These are phyloP conservation scores for Bilobella aurantiaca DNA, from an alignment of 1,140 invertebrate genomes.

Conservation along the genomic window DNA sequence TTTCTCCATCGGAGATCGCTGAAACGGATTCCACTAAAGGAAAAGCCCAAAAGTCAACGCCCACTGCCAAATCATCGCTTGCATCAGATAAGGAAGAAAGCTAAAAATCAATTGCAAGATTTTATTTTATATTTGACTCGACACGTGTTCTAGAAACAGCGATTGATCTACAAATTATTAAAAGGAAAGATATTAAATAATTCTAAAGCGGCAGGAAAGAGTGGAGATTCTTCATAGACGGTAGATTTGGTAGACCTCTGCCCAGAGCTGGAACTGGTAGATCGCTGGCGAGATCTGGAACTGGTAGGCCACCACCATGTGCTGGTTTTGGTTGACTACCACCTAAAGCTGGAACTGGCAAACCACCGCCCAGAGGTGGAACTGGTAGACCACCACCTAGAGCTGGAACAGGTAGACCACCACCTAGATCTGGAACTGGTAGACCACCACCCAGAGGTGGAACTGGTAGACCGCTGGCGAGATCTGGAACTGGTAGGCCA, in stretches of 20 bases:
- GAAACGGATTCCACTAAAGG: not conserved
- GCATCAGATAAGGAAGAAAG: not conserved
- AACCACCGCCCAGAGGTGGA: not conserved
- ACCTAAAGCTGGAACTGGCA: not conserved
- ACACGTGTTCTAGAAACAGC: not conserved
- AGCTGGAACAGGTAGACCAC: not conserved
- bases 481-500: not conserved
- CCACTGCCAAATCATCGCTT: not conserved
- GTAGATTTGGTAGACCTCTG: not conserved
- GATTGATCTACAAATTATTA: not conserved
- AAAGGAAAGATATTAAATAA: not conserved
- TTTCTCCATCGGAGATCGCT: not conserved
- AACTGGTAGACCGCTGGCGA: not conserved
- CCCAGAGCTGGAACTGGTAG: too few relatives aligned
- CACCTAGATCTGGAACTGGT: not conserved
- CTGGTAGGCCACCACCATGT: not conserved
- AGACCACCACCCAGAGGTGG: not conserved
- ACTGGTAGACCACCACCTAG: not conserved
- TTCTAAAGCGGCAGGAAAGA: not conserved
- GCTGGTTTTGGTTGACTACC: not conserved
- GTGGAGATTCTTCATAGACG: not conserved
- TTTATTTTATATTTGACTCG: not conserved
- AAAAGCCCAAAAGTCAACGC: not conserved
- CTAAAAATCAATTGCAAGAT: not conserved
- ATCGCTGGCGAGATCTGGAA: too few relatives aligned